Conservation (phyloP, 2,797 vertebrate genomes). For the Geotrypetes seraphini region DNA sequence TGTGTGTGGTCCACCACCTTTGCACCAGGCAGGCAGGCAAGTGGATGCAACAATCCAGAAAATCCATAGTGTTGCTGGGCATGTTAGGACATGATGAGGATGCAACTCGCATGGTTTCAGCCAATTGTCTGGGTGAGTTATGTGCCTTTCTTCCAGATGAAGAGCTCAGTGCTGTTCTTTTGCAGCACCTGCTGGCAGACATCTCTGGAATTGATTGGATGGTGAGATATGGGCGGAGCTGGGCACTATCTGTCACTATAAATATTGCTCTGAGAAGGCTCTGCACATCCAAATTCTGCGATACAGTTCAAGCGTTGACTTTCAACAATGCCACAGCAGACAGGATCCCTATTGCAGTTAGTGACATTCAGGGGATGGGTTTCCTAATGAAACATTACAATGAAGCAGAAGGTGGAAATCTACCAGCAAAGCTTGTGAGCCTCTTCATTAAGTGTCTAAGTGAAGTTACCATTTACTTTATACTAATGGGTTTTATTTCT, state of each 20-base stretch:
- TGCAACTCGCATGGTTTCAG: no score
- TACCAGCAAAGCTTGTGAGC: conserved; percentile 71
- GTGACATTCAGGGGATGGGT: conserved; percentile 86
- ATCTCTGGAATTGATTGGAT: conserved; percentile 95
- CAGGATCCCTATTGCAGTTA: conserved; percentile 81
- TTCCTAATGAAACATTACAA: conserved; percentile 86
- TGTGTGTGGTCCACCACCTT: no score
- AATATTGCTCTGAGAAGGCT: conserved; percentile 71
- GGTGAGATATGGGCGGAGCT: conserved; percentile 89
- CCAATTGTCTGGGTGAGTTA: no score
- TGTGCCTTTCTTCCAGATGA: no score
- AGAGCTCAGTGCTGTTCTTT: no score
- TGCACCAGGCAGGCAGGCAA: no score
- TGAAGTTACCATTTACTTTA: no score
- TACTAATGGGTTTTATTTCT: no score
- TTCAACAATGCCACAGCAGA: conserved; percentile 78
- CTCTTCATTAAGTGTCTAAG: conserved; percentile 94
- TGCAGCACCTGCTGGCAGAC: no score
- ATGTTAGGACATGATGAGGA: no score
- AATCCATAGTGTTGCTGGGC: no score
- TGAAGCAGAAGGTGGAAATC: conserved; percentile 43
- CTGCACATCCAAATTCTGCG: conserved; percentile 68
- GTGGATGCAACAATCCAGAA: no score
- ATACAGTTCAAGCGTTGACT: conserved; percentile 70
- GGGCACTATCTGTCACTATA: conserved; percentile 82